Evolutionary conservation across 2,113 vertebrate genomes (phyloP).

Genomic region (Alexandromys fortis): DNA sequence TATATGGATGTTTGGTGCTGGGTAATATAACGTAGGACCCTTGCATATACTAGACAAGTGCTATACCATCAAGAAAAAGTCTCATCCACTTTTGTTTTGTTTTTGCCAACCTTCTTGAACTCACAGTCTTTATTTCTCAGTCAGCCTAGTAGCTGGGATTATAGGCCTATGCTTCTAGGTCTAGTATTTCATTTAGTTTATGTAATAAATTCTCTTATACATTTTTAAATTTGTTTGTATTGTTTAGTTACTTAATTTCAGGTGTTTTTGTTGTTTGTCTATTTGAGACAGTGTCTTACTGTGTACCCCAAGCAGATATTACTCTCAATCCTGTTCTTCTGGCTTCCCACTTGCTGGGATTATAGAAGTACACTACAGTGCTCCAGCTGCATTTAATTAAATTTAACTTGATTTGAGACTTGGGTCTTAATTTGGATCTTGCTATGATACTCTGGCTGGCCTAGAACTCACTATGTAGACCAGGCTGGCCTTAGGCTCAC

Average conservation of each 20-base stretch:
- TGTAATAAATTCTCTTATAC: slow-evolving; percentile 9
- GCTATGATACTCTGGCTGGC: background rate
- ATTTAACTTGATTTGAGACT: background rate
- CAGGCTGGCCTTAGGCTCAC: background rate
- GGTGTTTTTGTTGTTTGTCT: background rate
- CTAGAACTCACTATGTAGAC: background rate
- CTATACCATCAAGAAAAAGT: background rate
- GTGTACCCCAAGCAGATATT: background rate
- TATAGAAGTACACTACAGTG: background rate
- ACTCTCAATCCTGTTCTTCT: background rate
- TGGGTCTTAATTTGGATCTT: background rate
- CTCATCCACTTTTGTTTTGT: background rate
- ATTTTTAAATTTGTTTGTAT: background rate
- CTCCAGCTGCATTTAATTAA: background rate
- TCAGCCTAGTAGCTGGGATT: background rate
- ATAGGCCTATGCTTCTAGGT: background rate
- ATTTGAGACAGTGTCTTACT: background rate
- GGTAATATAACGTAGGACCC: background rate
- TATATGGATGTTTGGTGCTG: background rate
- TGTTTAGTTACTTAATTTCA: background rate
- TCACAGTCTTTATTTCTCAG: background rate
- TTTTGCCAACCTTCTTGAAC: background rate
- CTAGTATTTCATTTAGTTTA: background rate
- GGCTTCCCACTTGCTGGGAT: background rate
- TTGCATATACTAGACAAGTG: too few species aligned